Evolutionary conservation across 1,140 invertebrate genomes (phyloP), one percentile per base, ranked within the genome.

Genomic region (Theocolax elegans): DNA sequence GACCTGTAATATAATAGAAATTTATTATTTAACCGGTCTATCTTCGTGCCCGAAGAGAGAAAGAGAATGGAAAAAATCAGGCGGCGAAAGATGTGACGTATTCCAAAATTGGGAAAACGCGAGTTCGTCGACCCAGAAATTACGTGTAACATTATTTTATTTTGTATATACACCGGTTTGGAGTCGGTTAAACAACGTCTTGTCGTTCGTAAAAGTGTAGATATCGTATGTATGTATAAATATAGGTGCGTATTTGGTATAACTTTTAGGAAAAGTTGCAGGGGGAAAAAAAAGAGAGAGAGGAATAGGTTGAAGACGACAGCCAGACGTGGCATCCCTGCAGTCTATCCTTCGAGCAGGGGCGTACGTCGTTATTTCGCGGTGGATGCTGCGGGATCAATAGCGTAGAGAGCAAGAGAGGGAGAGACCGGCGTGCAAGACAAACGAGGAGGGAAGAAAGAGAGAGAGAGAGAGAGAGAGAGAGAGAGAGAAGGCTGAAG

Each of bases 321-420:
- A 35, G 31, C 10, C 42, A n/a, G n/a, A n/a, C n/a, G n/a, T n/a
- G 42, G 42, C 48, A 35, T 6, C 4, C 31, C 4, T 27, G 70
- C 35, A 69, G 64, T 48, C 72, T 71, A 4, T 35, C 31, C 10
- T 35, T 35, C 10, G 10, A 51, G 48, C 74, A 76, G 75, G 76
- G 76, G 78, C 77, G 80, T 80, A 80, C 81, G 83, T 83, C 81
- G 84, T 86, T 85, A 84, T 85, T 84, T 83, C 83, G 83, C 83
- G 81, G 83, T 85, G 81, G 84, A 86, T 85, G 84, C 84, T 86
- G 83, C 74, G 83, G 83, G 84, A 85, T 86, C 84, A 85, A 86
- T 85, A 86, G 83, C 82, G 80, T 79, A 72, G 81, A 84, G 82
- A 81, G 81, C 76, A 66, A 67, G 75, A 67, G 71, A 59, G 72